Conservation (phyloP, 2,113 vertebrate genomes). For the Sporophila hypoxantha region DNA sequence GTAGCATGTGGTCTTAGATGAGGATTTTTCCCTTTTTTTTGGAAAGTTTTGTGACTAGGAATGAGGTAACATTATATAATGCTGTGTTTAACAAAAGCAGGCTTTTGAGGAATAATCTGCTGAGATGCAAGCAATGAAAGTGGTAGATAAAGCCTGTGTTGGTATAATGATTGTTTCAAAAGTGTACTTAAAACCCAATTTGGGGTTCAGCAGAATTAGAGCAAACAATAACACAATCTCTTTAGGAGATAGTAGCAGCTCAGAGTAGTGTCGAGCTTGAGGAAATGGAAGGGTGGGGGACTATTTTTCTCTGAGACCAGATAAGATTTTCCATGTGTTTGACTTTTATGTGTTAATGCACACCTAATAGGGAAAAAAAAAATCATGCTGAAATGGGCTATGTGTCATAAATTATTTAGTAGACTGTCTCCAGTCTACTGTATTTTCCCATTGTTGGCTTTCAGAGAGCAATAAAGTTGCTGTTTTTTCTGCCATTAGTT, state of each 20-base stretch:
- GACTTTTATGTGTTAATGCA: not conserved
- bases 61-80: not conserved
- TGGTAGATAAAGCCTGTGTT: not conserved
- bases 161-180: not conserved
- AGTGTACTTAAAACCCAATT: not conserved
- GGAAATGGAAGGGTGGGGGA: not conserved
- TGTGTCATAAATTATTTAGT: not conserved
- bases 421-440: not conserved
- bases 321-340: not conserved
- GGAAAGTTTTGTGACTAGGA: not conserved
- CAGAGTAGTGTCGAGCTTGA: not conserved
- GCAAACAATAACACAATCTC: not conserved
- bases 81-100: not conserved
- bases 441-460: not conserved
- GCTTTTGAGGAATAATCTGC: not conserved
- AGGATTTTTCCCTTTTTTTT: not conserved
- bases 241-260: not conserved
- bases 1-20: not conserved
- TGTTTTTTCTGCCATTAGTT: not conserved
- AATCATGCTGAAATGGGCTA: not conserved
- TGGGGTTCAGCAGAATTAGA: not conserved
- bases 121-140: not conserved
- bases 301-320: not conserved
- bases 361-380: not conserved
- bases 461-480: not conserved